Evolutionary conservation across 1,140 invertebrate species (phyloP), one percentile per base, ranked within the genome.

Genomic region (Cotesia vestalis): DNA sequence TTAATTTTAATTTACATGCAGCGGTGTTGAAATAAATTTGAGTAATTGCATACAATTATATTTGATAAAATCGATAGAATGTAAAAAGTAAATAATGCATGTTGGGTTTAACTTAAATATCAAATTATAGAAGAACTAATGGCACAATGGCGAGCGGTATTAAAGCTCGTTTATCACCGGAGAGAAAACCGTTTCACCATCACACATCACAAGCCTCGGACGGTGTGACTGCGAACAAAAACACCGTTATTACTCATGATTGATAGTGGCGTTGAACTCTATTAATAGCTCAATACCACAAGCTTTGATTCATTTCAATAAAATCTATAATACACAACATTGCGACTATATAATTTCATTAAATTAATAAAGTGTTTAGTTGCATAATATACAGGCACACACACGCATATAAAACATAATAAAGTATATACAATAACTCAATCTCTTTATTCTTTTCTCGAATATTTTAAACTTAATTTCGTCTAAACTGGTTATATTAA

Each of bases 191-290:
- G 69, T 76, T 76, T 72, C 70, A 62, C 72, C 70, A 62, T 66
- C 66, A 57, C 66, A 64, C 69, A 70, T 73, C 67, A 71, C 55
- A 52, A 60, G 67, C 14, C 14, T 51, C 35, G 40, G 11, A 46
- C 40, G 35, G 66, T 72, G 71, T 66, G 63, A 66, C 38, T 17
- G 63, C 6, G 46, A 5, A 66, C 53, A n/a, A 66, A 66, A 66
- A 66, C 35, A 9, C 63, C 46, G 63, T 66, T 74, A 73, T 72
- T 69, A 68, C 17, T 69, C 69, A 68, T 77, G 76, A 77, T 77
- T 75, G 73, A 77, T 75, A 75, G 76, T 75, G 66, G 40, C 61
- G 76, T 77, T 73, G 69, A 75, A 75, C 76, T 75, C 69, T 60
- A 75, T 77, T 75, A 73, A 75, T 70, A 75, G 73, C 59, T 14